Percentiles rank a stretch among this genome's conserved stretches.
These are phyloP conservation scores for Parambassis ranga DNA, from an alignment of 2,797 vertebrate species.

Conservation along the genomic window DNA sequence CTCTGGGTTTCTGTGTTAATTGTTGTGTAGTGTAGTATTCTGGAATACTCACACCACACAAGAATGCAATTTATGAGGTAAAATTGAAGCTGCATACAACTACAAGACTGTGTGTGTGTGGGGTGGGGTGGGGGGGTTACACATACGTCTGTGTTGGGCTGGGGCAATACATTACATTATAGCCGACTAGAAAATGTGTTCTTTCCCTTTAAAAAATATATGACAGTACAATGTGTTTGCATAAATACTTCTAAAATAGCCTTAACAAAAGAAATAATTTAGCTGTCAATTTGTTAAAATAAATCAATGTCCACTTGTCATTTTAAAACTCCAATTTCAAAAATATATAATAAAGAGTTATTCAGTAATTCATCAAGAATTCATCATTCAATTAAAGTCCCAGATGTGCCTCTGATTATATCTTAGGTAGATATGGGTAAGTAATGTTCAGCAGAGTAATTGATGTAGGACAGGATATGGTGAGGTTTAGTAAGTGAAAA, in stretches of 20 bases:
- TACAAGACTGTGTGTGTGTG: not conserved
- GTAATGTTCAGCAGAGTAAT: conserved; percentile 19
- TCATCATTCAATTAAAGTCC: conserved; percentile 11
- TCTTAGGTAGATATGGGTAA: conserved; percentile 5
- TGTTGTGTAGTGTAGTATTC: conserved; percentile 9
- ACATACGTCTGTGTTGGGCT: not conserved
- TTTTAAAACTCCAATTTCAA: conserved; percentile 15
- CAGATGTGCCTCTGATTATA: conserved; percentile 25
- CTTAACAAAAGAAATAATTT: conserved; percentile 7
- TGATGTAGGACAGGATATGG: conserved; percentile 29
- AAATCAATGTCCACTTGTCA: not conserved
- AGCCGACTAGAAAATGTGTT: conserved; percentile 19
- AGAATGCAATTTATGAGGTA: not conserved
- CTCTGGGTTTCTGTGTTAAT: conserved; percentile 11
- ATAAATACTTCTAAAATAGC: conserved; percentile 21
- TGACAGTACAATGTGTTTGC: conserved; percentile 15
- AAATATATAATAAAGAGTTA: conserved; percentile 1
- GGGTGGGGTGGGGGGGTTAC: too few relatives aligned
- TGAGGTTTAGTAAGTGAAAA: conserved; percentile 53
- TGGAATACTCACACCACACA: conserved; percentile 2
- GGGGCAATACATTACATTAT: conserved; percentile 5
- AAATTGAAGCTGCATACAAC: conserved; percentile 19
- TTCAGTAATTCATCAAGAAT: conserved; percentile 8
- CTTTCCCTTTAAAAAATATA: conserved; percentile 58
- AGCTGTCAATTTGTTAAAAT: not conserved